These are phyloP conservation scores for Heliconius ethilla DNA, from an alignment of 2,888 invertebrate species.

Conservation along the genomic window DNA sequence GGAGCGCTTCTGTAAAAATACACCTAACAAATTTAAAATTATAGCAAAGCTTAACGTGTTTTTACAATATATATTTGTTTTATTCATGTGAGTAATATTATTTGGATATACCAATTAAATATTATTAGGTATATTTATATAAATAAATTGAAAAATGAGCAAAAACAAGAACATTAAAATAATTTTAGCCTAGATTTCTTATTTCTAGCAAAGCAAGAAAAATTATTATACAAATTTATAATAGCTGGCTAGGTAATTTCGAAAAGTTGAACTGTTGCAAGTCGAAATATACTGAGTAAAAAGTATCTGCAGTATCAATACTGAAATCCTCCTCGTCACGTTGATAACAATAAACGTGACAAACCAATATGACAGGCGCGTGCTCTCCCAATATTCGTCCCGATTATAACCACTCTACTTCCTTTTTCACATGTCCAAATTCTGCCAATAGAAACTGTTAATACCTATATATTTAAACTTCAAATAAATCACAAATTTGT, in stretches of 20 bases:
- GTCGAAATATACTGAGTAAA: conserved; percentile 43
- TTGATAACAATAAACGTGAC: conserved; percentile 53
- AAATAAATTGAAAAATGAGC: no score
- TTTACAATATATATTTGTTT: conserved; percentile 23
- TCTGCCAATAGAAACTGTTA: background rate
- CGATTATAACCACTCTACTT: conserved; percentile 59
- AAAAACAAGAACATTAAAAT: no score
- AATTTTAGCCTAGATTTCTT: no score
- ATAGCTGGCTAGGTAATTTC: background rate
- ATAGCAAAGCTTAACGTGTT: conserved; percentile 24
- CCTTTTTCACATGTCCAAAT: background rate
- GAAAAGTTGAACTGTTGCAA: background rate
- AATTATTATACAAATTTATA: background rate
- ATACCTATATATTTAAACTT: background rate
- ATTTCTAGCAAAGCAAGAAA: background rate
- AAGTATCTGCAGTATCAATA: conserved; percentile 74
- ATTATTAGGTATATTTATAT: no score
- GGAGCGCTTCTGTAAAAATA: conserved; percentile 49
- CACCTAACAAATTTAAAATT: conserved; percentile 34
- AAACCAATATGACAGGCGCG: conserved; percentile 59
- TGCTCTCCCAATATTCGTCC: conserved; percentile 59
- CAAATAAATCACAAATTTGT: conserved; percentile 38
- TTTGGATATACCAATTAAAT: background rate
- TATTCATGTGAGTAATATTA: background rate
- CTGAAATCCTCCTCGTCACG: conserved; percentile 55